Base-by-base conservation (phyloP, 2,888 invertebrate genomes). In the Xestobium rufovillosum region DNA sequence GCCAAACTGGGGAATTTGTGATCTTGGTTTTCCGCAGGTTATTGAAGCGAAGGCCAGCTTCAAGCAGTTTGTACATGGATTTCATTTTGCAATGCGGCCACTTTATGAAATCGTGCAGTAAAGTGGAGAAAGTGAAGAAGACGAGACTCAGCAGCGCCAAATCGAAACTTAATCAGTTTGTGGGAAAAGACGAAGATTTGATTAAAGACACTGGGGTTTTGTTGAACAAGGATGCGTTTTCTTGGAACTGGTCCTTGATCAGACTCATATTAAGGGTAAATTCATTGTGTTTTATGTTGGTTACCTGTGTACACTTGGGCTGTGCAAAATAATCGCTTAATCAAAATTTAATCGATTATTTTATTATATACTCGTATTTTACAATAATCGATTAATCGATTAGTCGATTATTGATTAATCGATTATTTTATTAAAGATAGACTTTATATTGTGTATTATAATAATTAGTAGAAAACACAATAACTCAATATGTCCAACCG, bases 231-330 rank as follows among this genome's bases (percentile, higher is more conserved):
- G 90, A 90, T 54, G 83, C 83, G 3, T 77, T 77, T 39, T 75
- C 78, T 1, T 95, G 95, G 95, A 84, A 94, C 60, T 95, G 94
- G 94, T 83, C 86, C 52, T 73, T 89, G n/a, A 82, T 95, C 43
- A 74, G 83, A 43, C 80, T 86, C 26, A 76, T 90, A 53, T 68
- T 91, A 15, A 83, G 82, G 74, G 85, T 83, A 67, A 54, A 52
- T 23, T 26, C 14, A 31, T n/a, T n/a, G n/a, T n/a, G n/a, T n/a
- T n/a, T 34, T 29, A 14, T 26, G 12, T 43, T 38, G 14, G 9
- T 16, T 2, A 14, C 25, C 16, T 17, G n/a, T n/a, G n/a, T n/a
- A n/a, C n/a, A n/a, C n/a, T n/a, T n/a, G n/a, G n/a, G n/a, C n/a
- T n/a, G n/a, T n/a, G n/a, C n/a, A n/a, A n/a, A n/a, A n/a, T n/a